Evolutionary conservation across 2,888 invertebrate genomes (phyloP).

Genomic region (Meloe dianella): DNA sequence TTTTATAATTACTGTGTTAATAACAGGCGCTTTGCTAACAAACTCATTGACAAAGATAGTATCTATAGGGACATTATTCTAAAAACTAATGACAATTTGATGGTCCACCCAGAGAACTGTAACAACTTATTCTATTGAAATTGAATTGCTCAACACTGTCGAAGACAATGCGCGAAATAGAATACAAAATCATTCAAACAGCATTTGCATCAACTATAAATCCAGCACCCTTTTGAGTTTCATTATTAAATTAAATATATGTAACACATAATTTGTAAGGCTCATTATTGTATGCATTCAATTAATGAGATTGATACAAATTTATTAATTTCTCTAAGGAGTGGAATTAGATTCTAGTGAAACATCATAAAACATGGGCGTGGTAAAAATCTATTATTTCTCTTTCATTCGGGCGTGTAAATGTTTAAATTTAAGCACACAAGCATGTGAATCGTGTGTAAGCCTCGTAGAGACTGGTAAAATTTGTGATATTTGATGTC

Average conservation of each 20-base stretch:
- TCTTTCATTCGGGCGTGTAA: not conserved
- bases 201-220: not conserved
- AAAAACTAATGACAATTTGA: conserved; percentile 8
- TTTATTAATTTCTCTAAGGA: not conserved
- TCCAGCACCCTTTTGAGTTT: not conserved
- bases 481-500: too few relatives aligned
- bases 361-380: not conserved
- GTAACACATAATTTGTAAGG: not conserved
- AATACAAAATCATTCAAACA: not conserved
- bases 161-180: conserved; percentile 3
- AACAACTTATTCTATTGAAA: conserved; percentile 15
- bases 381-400: not conserved
- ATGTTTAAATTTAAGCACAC: too few relatives aligned
- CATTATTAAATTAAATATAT: too few relatives aligned
- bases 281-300: not conserved
- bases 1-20: not conserved
- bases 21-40: not conserved
- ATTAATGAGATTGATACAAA: not conserved
- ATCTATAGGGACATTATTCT: not conserved
- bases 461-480: too few relatives aligned
- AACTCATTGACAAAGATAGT: not conserved
- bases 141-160: conserved; percentile 13
- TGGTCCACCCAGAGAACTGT: not conserved
- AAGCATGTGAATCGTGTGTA: too few relatives aligned
- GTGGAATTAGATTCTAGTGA: not conserved